Percentiles rank a stretch among this genome's conserved stretches.
Evolutionary conservation across 1,140 invertebrate species (phyloP).

Genomic region (Nephotettix cincticeps): DNA sequence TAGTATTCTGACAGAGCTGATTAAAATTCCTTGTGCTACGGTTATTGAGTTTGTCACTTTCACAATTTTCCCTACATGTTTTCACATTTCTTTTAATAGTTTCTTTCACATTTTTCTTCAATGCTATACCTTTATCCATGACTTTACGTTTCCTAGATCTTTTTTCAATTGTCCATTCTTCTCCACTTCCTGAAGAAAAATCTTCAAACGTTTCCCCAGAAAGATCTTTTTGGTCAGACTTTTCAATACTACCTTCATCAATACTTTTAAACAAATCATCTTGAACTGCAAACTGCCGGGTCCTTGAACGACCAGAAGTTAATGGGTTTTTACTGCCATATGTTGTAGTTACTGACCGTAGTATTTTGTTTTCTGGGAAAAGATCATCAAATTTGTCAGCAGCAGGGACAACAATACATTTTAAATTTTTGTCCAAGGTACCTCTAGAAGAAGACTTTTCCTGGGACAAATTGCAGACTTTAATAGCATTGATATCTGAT

Average conservation of each 20-base stretch:
- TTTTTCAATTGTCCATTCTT: not conserved
- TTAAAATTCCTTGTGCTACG: no score
- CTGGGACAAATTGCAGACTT: no score
- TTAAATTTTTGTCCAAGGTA: no score
- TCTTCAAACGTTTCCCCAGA: not conserved
- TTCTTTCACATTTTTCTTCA: not conserved
- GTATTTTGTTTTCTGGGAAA: not conserved
- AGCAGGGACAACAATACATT: no score
- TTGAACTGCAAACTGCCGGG: no score
- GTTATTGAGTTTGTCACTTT: no score
- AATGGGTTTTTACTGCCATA: not conserved
- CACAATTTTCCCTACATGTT: not conserved
- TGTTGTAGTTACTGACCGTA: not conserved
- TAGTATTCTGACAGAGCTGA: no score
- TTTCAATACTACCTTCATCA: not conserved
- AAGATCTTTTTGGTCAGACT: not conserved
- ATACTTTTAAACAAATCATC: no score
- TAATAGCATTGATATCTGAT: not conserved
- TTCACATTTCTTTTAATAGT: not conserved
- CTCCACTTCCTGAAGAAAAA: conserved; percentile 23
- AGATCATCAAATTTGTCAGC: not conserved
- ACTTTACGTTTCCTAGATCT: not conserved
- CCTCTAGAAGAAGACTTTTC: no score
- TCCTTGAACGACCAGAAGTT: no score
- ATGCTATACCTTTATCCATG: not conserved